phyloP scores from a whole-genome alignment of 2,888 invertebrate species.

The Patella pellucida region DNA sequence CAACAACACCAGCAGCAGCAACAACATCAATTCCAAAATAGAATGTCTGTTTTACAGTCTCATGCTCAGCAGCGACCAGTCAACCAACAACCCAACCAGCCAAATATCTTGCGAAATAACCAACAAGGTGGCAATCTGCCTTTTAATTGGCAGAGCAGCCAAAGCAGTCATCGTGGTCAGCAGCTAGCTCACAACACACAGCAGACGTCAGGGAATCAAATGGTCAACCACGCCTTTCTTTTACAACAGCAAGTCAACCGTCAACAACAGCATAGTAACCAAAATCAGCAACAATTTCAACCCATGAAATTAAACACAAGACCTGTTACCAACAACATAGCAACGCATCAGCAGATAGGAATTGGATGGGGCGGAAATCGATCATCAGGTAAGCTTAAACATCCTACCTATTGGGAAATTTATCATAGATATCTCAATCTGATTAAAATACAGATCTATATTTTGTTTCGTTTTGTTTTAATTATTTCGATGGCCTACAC shows the following conservation, averaged over 20 bases:
- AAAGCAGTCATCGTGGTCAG: background rate
- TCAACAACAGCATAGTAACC: constrained; percentile 25
- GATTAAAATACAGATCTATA: no score
- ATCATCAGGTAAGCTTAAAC: constrained; percentile 29
- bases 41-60: constrained; percentile 64
- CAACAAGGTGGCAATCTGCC: background rate
- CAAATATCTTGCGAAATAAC: background rate
- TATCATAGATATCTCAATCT: no score
- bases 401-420: background rate
- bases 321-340: constrained; percentile 19
- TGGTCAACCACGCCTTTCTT: constrained; percentile 13
- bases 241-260: constrained; percentile 18
- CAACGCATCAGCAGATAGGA: background rate
- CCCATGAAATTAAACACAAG: constrained; percentile 23
- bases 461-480: no score
- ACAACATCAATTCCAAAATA: constrained; percentile 68
- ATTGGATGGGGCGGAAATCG: background rate
- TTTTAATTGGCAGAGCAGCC: background rate
- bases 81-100: constrained; percentile 6
- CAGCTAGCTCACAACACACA: background rate
- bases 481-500: no score
- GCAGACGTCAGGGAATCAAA: constrained; percentile 12
- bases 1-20: constrained; percentile 24
- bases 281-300: constrained; percentile 20
- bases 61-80: constrained; percentile 14